phyloP scores from a whole-genome alignment of 2,113 vertebrate genomes.

The Oreamnos americanus region DNA sequence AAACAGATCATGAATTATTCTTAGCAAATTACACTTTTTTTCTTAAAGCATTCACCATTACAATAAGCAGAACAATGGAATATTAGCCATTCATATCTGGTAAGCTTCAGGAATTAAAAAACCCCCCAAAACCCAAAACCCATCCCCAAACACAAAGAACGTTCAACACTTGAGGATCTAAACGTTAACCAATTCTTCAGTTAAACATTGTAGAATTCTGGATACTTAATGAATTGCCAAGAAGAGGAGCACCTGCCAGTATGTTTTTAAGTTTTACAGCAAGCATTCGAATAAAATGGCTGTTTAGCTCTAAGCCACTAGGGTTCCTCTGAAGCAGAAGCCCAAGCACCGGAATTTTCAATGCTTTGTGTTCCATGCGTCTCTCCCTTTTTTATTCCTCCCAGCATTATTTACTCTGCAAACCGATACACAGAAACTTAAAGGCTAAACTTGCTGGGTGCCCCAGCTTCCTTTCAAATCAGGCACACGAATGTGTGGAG shows the following conservation, averaged over 20 bases:
- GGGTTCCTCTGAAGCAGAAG: slow-evolving; percentile 60
- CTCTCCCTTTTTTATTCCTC: slow-evolving; percentile 57
- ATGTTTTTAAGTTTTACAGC: slow-evolving; percentile 67
- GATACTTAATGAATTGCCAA: slow-evolving; percentile 70
- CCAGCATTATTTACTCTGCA: slow-evolving; percentile 71
- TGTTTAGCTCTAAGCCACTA: slow-evolving; percentile 64
- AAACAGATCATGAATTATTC: slow-evolving; percentile 83
- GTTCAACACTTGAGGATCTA: slow-evolving; percentile 56
- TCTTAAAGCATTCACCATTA: slow-evolving; percentile 84
- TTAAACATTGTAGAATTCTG: slow-evolving; percentile 71
- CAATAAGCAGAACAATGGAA: slow-evolving; percentile 80
- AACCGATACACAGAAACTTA: slow-evolving; percentile 71
- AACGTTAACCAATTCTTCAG: slow-evolving; percentile 72
- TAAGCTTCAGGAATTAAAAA: slow-evolving; percentile 79
- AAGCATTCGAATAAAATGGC: slow-evolving; percentile 70
- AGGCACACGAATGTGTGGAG: slow-evolving; percentile 74
- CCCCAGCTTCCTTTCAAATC: slow-evolving; percentile 70
- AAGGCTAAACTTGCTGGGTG: slow-evolving; percentile 68
- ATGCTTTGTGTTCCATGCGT: slow-evolving; percentile 62
- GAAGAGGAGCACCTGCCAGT: slow-evolving; percentile 74
- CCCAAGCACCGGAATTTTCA: slow-evolving; percentile 69
- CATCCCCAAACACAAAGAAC: slow-evolving; percentile 57
- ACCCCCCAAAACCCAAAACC: slow-evolving; percentile 36
- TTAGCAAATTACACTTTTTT: slow-evolving; percentile 83
- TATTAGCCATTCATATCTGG: slow-evolving; percentile 83